Evolutionary conservation across 2,888 invertebrate genomes (phyloP).

Genomic region (Flexamia atlantica): DNA sequence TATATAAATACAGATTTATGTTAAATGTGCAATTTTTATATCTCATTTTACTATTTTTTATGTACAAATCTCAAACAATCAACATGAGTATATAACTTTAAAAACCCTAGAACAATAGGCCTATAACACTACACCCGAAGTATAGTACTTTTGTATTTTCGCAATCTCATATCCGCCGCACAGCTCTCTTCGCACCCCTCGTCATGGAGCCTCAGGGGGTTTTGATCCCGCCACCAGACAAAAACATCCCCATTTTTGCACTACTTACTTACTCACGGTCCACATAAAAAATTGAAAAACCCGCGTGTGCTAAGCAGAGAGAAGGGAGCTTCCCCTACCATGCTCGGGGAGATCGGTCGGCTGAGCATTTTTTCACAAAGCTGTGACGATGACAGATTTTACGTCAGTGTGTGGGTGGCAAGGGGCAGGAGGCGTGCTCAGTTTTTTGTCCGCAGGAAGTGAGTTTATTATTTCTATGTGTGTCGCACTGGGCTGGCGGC

Average conservation of each 20-base stretch:
- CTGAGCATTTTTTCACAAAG: not conserved
- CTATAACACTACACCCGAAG: too few species aligned
- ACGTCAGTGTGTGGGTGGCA: not conserved
- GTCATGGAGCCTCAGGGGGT: not conserved
- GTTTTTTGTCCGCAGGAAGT: constrained; percentile 33
- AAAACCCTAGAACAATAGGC: too few species aligned
- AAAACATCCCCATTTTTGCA: constrained; percentile 22
- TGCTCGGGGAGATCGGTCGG: not conserved
- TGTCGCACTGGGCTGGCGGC: not conserved
- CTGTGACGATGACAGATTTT: constrained; percentile 2
- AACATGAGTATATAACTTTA: too few species aligned
- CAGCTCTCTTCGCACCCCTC: not conserved
- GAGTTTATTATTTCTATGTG: constrained; percentile 54
- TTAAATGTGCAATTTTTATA: too few species aligned
- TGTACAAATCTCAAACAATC: too few species aligned
- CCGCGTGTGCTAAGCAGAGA: not conserved
- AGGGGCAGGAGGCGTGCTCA: not conserved
- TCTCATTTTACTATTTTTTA: too few species aligned
- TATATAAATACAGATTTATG: too few species aligned
- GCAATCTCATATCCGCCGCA: not conserved
- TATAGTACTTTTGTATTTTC: too few species aligned
- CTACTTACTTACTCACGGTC: constrained; percentile 32
- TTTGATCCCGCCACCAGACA: constrained; percentile 16
- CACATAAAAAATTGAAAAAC: constrained; percentile 26
- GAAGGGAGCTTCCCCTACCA: not conserved